Conservation (phyloP, 2,888 invertebrate genomes). For the Drosophila ezoana region DNA sequence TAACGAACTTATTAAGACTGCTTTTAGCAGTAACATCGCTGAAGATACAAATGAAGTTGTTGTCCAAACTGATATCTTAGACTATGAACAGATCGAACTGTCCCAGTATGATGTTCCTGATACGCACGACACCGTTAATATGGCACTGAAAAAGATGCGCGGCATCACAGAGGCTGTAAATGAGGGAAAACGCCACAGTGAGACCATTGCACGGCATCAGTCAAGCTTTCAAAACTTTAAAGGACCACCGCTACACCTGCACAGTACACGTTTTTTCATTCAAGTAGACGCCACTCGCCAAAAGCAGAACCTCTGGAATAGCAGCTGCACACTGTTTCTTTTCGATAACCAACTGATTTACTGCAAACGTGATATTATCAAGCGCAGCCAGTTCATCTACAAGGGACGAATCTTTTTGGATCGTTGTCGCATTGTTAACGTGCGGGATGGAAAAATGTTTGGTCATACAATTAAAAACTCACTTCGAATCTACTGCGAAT, state of each 20-base stretch:
- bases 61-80: conserved; percentile 11
- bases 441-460: conserved; percentile 89
- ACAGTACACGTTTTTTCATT: conserved; percentile 91
- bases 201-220: conserved; percentile 84
- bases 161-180: conserved; percentile 85
- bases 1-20: conserved; percentile 90
- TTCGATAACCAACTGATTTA: conserved; percentile 94
- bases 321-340: conserved; percentile 91
- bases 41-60: conserved; percentile 58
- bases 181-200: conserved; percentile 87
- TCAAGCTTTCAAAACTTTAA: conserved; percentile 84
- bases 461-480: conserved; percentile 90
- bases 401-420: conserved; percentile 92
- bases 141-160: conserved; percentile 84
- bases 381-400: conserved; percentile 91
- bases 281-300: conserved; percentile 92
- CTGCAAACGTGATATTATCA: conserved; percentile 93
- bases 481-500: conserved; percentile 89
- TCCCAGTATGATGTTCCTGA: conserved; percentile 80
- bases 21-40: conserved; percentile 32
- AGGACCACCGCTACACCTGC: conserved; percentile 88
- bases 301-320: conserved; percentile 92
- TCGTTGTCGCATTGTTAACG: conserved; percentile 88
- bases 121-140: conserved; percentile 80
- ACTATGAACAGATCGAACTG: conserved; percentile 78